Percentiles rank a stretch among this genome's conserved stretches.
Evolutionary conservation across 2,797 vertebrate species (phyloP).

Genomic region (Coracias cyanogaster): DNA sequence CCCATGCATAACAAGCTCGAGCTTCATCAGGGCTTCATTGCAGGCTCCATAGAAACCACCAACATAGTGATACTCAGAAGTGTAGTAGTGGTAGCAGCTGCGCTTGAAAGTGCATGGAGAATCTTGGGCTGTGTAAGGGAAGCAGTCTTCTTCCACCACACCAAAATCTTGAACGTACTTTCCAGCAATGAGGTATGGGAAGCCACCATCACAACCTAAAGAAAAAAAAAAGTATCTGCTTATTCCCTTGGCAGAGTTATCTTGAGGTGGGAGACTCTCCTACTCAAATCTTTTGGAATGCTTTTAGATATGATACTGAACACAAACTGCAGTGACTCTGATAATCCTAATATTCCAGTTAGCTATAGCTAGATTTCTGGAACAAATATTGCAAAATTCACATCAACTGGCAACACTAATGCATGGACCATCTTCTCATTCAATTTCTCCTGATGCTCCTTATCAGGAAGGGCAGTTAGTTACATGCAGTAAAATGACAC

Average conservation of each 20-base stretch:
- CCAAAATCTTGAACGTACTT: conserved; percentile 95
- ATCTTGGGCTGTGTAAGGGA: conserved; percentile 85
- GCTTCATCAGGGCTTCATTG: conserved; percentile 92
- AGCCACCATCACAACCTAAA: conserved; percentile 93
- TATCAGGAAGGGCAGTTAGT: not conserved
- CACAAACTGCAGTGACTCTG: not conserved
- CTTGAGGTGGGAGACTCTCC: not conserved
- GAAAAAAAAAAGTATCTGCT: not conserved
- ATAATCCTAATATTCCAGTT: not conserved
- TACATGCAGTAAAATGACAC: not conserved
- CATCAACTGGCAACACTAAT: not conserved
- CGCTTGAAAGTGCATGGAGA: conserved; percentile 81
- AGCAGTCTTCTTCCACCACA: conserved; percentile 91
- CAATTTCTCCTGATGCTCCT: not conserved
- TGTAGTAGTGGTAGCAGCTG: conserved; percentile 82
- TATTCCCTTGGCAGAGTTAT: not conserved
- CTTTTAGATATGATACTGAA: not conserved
- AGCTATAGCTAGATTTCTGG: not conserved
- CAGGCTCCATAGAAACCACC: conserved; percentile 97
- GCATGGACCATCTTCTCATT: not conserved
- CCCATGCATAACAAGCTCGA: conserved; percentile 89
- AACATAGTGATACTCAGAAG: conserved; percentile 90
- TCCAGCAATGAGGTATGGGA: conserved; percentile 92
- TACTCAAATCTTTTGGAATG: not conserved
- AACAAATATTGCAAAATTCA: not conserved